A percentile compares a stretch with the other conserved stretches of the same genome.
These are phyloP conservation scores for Pholis gunnellus DNA, from an alignment of 2,113 vertebrate genomes.

Conservation along the genomic window DNA sequence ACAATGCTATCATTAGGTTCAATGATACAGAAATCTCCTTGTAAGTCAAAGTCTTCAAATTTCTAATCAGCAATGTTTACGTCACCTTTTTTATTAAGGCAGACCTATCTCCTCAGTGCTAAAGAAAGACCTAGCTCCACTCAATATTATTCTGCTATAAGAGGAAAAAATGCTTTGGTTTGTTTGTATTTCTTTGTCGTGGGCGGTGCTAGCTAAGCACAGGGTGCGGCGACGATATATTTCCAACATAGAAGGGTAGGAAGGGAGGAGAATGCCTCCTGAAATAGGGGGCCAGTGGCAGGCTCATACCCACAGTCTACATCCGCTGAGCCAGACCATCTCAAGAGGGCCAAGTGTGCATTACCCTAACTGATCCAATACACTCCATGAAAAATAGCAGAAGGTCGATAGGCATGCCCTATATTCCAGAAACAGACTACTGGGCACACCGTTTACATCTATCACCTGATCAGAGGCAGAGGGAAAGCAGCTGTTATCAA, in stretches of 20 bases:
- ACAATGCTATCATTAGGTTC: background rate
- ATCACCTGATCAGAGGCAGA: conserved; percentile 8
- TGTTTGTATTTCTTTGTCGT: background rate
- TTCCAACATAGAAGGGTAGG: background rate
- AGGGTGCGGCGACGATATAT: background rate
- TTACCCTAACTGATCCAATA: conserved; percentile 1
- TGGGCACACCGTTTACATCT: background rate
- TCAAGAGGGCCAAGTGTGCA: background rate
- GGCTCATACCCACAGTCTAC: background rate
- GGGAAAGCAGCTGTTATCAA: conserved; percentile 11
- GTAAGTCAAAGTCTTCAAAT: background rate
- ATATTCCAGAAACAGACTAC: background rate
- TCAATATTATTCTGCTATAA: background rate
- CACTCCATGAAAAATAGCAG: conserved; percentile 11
- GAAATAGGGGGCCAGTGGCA: background rate
- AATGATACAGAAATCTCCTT: background rate
- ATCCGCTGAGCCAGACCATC: background rate
- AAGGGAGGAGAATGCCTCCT: background rate
- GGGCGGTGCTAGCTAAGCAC: background rate
- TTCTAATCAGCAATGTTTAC: background rate
- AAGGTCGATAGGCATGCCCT: background rate
- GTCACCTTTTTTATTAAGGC: background rate
- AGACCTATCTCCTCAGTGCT: background rate
- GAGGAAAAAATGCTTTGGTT: background rate
- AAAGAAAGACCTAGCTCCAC: background rate